Evolutionary conservation across 2,113 vertebrate genomes (phyloP).

Genomic region (Mesitornis unicolor): DNA sequence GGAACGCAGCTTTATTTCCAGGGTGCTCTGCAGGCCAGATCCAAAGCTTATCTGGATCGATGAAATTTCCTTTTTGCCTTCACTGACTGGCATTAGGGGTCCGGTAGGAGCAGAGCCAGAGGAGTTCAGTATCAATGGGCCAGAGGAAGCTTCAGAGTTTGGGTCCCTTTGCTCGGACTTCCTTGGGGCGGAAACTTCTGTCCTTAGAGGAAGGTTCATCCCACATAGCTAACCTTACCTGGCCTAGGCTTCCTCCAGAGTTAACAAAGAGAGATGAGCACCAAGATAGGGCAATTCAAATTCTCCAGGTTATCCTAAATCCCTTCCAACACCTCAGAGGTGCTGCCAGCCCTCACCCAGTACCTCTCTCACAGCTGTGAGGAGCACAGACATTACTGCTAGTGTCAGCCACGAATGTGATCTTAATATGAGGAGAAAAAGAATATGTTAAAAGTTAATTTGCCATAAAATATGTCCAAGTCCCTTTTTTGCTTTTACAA

Average conservation of each 20-base stretch:
- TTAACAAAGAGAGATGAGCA: not conserved
- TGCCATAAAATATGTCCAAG: conserved; percentile 39
- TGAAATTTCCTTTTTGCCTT: not conserved
- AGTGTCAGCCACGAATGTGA: not conserved
- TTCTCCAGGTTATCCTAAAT: not conserved
- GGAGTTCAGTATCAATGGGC: not conserved
- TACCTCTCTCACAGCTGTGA: not conserved
- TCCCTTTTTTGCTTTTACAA: conserved; percentile 23
- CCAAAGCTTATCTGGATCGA: accelerated
- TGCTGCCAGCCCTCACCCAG: not conserved
- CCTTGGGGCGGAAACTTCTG: not conserved
- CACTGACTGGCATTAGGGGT: not conserved
- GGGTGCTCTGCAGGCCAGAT: not conserved
- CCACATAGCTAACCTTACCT: not conserved
- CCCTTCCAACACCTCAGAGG: accelerated
- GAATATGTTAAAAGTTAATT: conserved; percentile 49
- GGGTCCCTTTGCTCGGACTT: not conserved
- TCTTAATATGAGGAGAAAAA: not conserved
- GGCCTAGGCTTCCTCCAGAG: not conserved
- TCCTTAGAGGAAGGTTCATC: not conserved
- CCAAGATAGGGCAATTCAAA: not conserved
- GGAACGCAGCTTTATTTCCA: not conserved
- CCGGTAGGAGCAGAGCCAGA: not conserved
- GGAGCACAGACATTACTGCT: not conserved
- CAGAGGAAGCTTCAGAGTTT: not conserved